Evolutionary conservation across 2,113 vertebrate species (phyloP).

Genomic region (Fulmarus glacialis): DNA sequence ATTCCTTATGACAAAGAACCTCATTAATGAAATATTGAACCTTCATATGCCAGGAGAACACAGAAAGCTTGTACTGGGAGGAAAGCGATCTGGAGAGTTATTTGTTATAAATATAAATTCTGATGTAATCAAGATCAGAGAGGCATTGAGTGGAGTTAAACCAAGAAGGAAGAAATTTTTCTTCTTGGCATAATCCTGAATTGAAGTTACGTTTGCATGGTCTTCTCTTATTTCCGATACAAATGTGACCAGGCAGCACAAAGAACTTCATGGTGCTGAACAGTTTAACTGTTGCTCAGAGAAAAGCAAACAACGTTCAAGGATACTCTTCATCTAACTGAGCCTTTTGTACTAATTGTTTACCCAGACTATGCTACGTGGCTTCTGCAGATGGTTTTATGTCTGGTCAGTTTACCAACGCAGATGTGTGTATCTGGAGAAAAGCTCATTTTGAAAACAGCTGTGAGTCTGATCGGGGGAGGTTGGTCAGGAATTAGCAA

Average conservation of each 20-base stretch:
- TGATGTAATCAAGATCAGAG: not conserved
- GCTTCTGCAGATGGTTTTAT: not conserved
- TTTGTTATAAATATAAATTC: not conserved
- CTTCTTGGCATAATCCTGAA: not conserved
- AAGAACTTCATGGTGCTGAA: not conserved
- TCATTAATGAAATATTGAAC: not conserved
- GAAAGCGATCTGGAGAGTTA: not conserved
- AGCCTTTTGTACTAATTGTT: not conserved
- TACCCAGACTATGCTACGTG: not conserved
- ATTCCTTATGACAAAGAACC: not conserved
- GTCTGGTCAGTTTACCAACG: not conserved
- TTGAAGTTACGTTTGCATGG: not conserved
- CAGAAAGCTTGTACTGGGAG: not conserved
- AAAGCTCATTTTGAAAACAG: not conserved
- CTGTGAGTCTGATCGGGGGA: not conserved
- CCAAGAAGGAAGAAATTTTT: not conserved
- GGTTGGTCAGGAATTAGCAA: not conserved
- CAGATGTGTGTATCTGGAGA: not conserved
- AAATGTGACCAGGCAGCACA: not conserved
- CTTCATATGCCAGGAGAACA: not conserved
- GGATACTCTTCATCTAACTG: not conserved
- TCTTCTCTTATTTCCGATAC: not conserved
- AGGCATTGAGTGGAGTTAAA: not conserved
- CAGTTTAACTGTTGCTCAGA: not conserved
- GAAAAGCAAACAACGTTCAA: not conserved